Percentiles rank a stretch among this genome's conserved stretches.
Evolutionary conservation across 2,797 vertebrate species (phyloP).

Genomic region (Pteronotus mesoamericanus): DNA sequence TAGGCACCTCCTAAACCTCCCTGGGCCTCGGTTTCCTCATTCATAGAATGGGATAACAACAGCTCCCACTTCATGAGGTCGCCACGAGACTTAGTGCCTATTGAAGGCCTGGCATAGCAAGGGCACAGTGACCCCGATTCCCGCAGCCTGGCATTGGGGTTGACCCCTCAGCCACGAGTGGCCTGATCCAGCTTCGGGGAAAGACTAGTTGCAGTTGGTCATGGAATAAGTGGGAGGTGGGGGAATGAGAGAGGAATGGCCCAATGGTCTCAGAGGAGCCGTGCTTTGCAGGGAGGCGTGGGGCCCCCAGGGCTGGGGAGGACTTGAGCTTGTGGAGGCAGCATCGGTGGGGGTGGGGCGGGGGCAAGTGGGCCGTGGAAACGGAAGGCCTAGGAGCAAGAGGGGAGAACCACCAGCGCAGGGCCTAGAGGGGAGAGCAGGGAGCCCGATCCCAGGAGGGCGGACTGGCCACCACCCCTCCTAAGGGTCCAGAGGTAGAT

Average conservation of each 20-base stretch:
- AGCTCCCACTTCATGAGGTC: background rate
- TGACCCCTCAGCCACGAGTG: background rate
- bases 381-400: rapidly evolving
- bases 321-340: background rate
- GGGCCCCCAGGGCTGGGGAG: background rate
- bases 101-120: background rate
- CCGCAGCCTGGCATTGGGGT: background rate
- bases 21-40: background rate
- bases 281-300: too few relatives aligned
- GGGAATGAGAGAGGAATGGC: rapidly evolving
- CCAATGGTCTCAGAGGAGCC: background rate
- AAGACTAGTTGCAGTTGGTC: background rate
- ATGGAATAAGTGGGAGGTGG: background rate
- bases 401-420: background rate
- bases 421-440: background rate
- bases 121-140: background rate
- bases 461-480: background rate
- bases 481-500: background rate
- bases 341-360: too few relatives aligned
- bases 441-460: background rate
- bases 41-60: too few relatives aligned
- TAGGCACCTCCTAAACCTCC: background rate
- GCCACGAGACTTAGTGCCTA: background rate
- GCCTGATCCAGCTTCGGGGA: background rate
- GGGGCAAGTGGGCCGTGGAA: background rate